Evolutionary conservation across 2,113 vertebrate genomes (phyloP).

Genomic region (Nematolebias whitei): DNA sequence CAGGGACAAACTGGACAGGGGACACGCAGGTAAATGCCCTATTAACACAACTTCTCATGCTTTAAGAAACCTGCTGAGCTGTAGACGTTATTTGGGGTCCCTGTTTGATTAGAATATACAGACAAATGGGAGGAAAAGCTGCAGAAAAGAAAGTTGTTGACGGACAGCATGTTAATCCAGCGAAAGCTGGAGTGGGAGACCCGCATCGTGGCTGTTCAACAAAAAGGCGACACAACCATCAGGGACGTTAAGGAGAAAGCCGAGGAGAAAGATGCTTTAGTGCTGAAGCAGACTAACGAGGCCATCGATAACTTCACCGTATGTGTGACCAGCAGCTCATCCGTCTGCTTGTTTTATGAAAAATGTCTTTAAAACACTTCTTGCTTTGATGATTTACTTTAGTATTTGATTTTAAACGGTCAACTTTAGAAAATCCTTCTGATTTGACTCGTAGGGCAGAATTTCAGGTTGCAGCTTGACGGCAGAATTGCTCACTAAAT

Average conservation of each 20-base stretch:
- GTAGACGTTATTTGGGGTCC: not conserved
- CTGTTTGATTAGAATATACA: slow-evolving; percentile 80
- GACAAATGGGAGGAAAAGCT: slow-evolving; percentile 83
- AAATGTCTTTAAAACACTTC: too few species aligned
- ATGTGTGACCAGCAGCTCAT: too few species aligned
- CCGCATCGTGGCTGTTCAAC: slow-evolving; percentile 80
- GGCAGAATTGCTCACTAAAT: too few species aligned
- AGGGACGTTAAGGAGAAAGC: too few species aligned
- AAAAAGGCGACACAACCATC: slow-evolving; percentile 74
- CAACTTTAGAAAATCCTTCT: not conserved
- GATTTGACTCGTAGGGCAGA: not conserved
- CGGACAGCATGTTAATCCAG: slow-evolving; percentile 80
- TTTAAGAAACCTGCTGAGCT: not conserved
- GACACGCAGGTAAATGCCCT: slow-evolving; percentile 87
- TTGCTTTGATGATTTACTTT: too few species aligned
- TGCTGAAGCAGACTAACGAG: rapidly evolving
- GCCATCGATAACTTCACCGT: too few species aligned
- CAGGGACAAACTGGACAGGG: slow-evolving; percentile 80
- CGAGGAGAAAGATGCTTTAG: too few species aligned
- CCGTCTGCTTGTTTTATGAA: too few species aligned
- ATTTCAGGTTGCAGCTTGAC: too few species aligned
- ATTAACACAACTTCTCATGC: not conserved
- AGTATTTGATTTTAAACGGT: too few species aligned
- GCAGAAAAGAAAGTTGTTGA: slow-evolving; percentile 81
- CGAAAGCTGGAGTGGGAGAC: slow-evolving; percentile 85